Evolutionary conservation across 2,888 invertebrate genomes (phyloP).

Genomic region (Ceriagrion tenellum): DNA sequence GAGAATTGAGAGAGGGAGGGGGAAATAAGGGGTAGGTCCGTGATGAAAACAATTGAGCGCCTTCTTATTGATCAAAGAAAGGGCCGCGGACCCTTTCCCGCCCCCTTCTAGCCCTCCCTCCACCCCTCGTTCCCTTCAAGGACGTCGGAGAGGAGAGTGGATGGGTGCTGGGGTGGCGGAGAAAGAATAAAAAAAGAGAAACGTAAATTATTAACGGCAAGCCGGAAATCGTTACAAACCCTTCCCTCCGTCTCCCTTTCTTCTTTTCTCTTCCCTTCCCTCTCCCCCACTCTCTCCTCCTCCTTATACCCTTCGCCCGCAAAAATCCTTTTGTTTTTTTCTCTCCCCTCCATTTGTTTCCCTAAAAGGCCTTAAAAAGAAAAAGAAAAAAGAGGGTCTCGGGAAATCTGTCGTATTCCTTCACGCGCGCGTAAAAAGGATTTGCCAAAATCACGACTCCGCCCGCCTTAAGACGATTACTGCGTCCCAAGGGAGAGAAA

Average conservation of each 20-base stretch:
- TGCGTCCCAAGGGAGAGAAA: neutral
- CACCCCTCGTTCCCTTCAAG: neutral
- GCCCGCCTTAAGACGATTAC: neutral
- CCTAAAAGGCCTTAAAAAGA: neutral
- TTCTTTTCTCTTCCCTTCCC: neutral
- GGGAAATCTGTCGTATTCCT: neutral
- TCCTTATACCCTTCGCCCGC: too few species aligned
- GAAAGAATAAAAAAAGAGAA: neutral
- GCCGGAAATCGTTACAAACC: conserved; percentile 12
- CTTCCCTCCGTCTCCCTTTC: neutral
- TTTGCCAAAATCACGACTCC: neutral
- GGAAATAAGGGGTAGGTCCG: neutral
- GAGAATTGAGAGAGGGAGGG: neutral
- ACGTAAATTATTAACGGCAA: conserved; percentile 8
- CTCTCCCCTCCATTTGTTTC: neutral
- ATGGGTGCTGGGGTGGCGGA: neutral
- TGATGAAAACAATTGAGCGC: conserved; percentile 12
- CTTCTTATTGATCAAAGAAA: conserved; percentile 17
- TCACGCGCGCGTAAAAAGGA: neutral
- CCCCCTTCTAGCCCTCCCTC: neutral
- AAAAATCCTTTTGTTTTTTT: too few species aligned
- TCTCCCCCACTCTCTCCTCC: too few species aligned
- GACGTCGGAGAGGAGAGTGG: neutral
- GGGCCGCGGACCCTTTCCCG: neutral
- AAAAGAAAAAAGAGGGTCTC: neutral